Conservation (phyloP, 1,140 invertebrate species). For the Aphelenchoides fujianensis region DNA sequence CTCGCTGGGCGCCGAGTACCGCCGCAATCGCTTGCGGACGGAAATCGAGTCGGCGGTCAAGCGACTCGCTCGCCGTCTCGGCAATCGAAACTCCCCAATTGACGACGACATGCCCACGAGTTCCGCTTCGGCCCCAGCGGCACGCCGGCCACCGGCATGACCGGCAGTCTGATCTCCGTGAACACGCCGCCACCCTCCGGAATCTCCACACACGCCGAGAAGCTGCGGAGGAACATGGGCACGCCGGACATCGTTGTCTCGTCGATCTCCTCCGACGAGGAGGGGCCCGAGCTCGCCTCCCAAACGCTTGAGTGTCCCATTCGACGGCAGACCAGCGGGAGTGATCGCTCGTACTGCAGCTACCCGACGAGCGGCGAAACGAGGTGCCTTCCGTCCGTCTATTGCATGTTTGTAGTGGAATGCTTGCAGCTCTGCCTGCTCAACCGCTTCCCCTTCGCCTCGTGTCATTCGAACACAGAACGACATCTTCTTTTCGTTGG, state of each 20-base stretch:
- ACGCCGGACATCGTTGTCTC: conserved; percentile 60
- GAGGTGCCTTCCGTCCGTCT: too few relatives aligned
- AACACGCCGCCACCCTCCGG: not conserved
- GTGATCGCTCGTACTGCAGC: conserved; percentile 6
- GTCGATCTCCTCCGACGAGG: conserved; percentile 61
- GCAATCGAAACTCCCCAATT: conserved; percentile 37
- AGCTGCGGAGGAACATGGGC: conserved; percentile 39
- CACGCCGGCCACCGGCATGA: not conserved
- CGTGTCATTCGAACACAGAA: not conserved
- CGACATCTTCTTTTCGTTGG: conserved; percentile 8
- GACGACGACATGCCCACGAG: conserved; percentile 20
- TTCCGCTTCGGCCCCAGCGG: conserved; percentile 6
- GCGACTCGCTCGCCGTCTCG: conserved; percentile 49
- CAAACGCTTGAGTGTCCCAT: not conserved
- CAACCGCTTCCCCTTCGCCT: conserved; percentile 15
- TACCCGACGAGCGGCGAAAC: conserved; percentile 22
- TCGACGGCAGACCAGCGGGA: not conserved
- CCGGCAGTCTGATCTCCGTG: not conserved
- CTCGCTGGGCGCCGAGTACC: conserved; percentile 45
- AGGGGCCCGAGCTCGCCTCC: conserved; percentile 19
- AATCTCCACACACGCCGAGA: conserved; percentile 14
- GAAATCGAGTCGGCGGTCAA: conserved; percentile 61
- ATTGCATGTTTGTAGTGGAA: too few relatives aligned
- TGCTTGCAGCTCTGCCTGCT: conserved; percentile 18
- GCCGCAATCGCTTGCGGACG: conserved; percentile 38